Conservation (phyloP, 1,140 invertebrate species). For the Macrosteles quadrilineatus region DNA sequence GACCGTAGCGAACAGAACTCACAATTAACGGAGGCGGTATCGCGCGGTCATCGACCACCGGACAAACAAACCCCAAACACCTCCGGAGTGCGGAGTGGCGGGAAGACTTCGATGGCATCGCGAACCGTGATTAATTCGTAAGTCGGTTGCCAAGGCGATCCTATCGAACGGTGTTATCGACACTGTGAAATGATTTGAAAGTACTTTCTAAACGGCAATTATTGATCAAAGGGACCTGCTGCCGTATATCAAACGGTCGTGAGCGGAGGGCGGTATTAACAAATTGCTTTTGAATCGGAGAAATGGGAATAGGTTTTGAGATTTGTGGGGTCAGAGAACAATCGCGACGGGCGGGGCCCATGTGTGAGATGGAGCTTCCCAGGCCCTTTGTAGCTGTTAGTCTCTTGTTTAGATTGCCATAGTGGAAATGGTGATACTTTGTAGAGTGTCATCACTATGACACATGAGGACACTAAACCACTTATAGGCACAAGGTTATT, state of each 20-base stretch:
- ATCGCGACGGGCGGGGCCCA: conserved; percentile 17
- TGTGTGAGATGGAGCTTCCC: conserved; percentile 2
- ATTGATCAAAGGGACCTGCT: conserved; percentile 11
- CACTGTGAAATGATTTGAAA: conserved; percentile 21
- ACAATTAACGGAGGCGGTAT: conserved; percentile 10
- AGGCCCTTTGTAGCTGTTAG: neutral
- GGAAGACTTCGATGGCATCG: conserved; percentile 20
- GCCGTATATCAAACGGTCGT: conserved; percentile 11
- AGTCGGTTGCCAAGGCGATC: conserved; percentile 6
- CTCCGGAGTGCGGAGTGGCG: neutral
- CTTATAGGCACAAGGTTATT: no score
- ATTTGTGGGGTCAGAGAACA: conserved; percentile 30
- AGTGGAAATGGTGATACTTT: no score
- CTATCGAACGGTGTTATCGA: conserved; percentile 11
- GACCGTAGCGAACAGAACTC: conserved; percentile 4
- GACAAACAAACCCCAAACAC: neutral
- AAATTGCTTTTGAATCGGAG: conserved; percentile 30
- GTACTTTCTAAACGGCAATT: conserved; percentile 30
- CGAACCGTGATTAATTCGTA: conserved; percentile 25
- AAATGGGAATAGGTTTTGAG: conserved; percentile 29
- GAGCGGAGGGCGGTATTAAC: conserved; percentile 23
- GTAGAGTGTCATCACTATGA: no score
- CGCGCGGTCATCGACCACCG: conserved; percentile 11
- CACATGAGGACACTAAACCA: no score
- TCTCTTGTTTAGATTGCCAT: no score